phyloP scores from a whole-genome alignment of 2,113 vertebrate genomes.

The Egretta garzetta region DNA sequence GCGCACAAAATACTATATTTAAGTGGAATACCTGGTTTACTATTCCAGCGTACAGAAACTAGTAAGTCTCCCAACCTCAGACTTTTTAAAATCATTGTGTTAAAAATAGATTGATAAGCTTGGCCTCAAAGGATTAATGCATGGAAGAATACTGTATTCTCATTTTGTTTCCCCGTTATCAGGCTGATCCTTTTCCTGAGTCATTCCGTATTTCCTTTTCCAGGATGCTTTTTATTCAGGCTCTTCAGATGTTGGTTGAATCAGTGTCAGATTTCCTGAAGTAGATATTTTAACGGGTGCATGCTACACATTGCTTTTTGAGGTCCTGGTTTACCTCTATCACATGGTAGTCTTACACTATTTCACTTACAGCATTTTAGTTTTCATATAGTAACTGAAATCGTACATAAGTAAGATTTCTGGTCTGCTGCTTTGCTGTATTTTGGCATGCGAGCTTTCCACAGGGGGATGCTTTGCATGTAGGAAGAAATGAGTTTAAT shows the following conservation, averaged over 20 bases:
- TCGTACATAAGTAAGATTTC: not conserved
- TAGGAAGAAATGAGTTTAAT: not conserved
- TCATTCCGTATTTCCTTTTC: not conserved
- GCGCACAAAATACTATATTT: not conserved
- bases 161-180: not conserved
- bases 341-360: not conserved
- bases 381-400: not conserved
- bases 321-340: not conserved
- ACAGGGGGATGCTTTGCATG: not conserved
- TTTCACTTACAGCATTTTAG: not conserved
- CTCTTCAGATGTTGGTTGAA: not conserved
- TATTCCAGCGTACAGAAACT: not conserved
- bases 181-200: not conserved
- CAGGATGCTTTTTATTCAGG: not conserved
- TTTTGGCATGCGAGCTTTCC: not conserved
- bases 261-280: not conserved
- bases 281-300: not conserved
- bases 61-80: not conserved
- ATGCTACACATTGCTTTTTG: not conserved
- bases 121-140: not conserved
- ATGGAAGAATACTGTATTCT: not conserved
- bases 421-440: not conserved
- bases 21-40: not conserved
- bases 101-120: constrained; percentile 46
- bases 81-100: not conserved